phyloP scores from a whole-genome alignment of 2,888 invertebrate genomes.

The Lamellibrachia columna region DNA sequence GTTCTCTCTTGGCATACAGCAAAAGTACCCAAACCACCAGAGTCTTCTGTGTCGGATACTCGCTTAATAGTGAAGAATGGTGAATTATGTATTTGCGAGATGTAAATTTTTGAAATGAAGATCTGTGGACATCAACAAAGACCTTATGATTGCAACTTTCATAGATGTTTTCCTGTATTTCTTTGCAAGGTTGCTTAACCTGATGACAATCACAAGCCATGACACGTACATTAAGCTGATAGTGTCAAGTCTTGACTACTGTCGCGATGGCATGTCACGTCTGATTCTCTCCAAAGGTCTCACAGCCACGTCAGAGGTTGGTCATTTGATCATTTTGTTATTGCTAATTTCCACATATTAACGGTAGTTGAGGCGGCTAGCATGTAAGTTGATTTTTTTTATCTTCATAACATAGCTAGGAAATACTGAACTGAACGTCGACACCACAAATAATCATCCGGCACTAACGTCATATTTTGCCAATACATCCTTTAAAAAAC shows the following conservation, averaged over 20 bases:
- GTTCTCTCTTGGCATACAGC: background rate
- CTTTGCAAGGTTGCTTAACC: conserved; percentile 76
- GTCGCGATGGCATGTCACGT: conserved; percentile 74
- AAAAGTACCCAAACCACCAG: no score
- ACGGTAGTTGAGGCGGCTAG: no score
- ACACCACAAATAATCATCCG: no score
- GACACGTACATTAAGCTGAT: conserved; percentile 94
- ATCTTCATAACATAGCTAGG: no score
- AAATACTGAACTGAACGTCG: no score
- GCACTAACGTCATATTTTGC: no score
- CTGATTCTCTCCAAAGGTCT: conserved; percentile 70
- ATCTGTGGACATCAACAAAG: background rate
- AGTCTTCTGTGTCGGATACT: no score
- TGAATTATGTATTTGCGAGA: background rate
- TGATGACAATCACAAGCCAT: conserved; percentile 82
- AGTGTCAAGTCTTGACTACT: conserved; percentile 90
- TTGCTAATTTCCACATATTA: no score
- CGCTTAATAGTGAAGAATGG: background rate
- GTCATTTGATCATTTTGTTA: conserved; percentile 19
- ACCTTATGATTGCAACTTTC: background rate
- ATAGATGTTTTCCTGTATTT: background rate
- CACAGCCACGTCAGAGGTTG: conserved; percentile 68
- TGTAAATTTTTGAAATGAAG: background rate
- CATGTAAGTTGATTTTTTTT: no score
- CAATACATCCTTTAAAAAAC: no score